A percentile compares a stretch with the other conserved stretches of the same genome.
These are phyloP conservation scores for Aldabrachelys gigantea DNA, from an alignment of 2,113 vertebrate species.

Conservation along the genomic window DNA sequence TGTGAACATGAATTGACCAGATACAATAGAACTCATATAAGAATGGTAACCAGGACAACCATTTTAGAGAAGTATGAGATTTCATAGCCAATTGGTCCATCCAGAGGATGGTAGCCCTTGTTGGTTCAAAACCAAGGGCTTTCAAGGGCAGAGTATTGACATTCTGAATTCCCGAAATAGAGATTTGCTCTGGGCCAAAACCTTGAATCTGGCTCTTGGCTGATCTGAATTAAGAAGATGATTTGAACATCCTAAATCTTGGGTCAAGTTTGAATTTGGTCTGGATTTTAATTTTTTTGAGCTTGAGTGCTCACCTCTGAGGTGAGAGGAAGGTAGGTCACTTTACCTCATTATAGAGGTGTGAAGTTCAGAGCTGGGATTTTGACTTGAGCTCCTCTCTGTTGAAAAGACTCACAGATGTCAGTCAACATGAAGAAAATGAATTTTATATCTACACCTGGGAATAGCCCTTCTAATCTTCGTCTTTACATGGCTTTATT, in stretches of 20 bases:
- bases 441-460: background rate
- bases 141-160: background rate
- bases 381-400: background rate
- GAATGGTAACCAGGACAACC: background rate
- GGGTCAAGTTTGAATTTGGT: background rate
- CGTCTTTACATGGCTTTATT: background rate
- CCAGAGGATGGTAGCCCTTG: background rate
- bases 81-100: background rate
- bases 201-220: background rate
- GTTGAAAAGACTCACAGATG: background rate
- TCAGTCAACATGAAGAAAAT: background rate
- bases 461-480: background rate
- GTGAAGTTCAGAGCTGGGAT: background rate
- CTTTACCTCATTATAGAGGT: background rate
- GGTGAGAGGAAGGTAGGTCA: background rate
- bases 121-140: no score
- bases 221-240: background rate
- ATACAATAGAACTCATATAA: rapidly evolving
- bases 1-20: background rate
- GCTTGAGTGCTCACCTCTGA: background rate
- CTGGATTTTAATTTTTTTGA: background rate
- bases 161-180: background rate
- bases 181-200: background rate
- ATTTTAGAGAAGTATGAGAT: background rate
- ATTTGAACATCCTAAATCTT: background rate